Percentiles rank a stretch among this genome's conserved stretches.
phyloP scores from a whole-genome alignment of 2,888 invertebrate species.

The Sicus ferrugineus region DNA sequence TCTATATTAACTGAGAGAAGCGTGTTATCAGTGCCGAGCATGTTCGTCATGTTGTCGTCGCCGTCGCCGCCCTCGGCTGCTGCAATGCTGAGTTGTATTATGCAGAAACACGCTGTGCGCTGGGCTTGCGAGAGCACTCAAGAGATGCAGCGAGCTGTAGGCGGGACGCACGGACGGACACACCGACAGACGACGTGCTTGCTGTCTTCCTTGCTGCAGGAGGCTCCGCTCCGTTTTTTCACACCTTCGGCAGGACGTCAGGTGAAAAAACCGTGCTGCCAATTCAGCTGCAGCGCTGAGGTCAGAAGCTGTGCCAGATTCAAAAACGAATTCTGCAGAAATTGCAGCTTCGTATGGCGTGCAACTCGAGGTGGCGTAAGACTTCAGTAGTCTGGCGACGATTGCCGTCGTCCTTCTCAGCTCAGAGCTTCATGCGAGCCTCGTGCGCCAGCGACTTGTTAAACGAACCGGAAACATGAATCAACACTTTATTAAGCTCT shows the following conservation, averaged over 20 bases:
- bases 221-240: constrained; percentile 17
- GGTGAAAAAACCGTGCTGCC: constrained; percentile 33
- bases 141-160: not conserved
- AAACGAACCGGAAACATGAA: constrained; percentile 47
- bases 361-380: not conserved
- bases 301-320: not conserved
- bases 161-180: not conserved
- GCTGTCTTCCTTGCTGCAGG: constrained; percentile 1
- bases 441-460: constrained; percentile 42
- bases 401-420: constrained; percentile 13
- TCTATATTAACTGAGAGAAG: constrained; percentile 5
- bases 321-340: too few relatives aligned
- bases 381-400: not conserved
- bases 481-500: constrained; percentile 28
- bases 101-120: constrained; percentile 12
- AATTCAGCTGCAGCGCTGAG: constrained; percentile 16
- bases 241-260: not conserved
- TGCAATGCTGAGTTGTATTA: not conserved
- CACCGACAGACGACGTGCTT: not conserved
- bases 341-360: too few relatives aligned
- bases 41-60: constrained; percentile 3
- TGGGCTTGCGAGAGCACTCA: constrained; percentile 7
- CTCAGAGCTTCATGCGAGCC: constrained; percentile 33
- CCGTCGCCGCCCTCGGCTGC: not conserved
- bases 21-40: constrained; percentile 38